phyloP scores from a whole-genome alignment of 92 coral and sea anemone genomes.

The Palythoa grandis region DNA sequence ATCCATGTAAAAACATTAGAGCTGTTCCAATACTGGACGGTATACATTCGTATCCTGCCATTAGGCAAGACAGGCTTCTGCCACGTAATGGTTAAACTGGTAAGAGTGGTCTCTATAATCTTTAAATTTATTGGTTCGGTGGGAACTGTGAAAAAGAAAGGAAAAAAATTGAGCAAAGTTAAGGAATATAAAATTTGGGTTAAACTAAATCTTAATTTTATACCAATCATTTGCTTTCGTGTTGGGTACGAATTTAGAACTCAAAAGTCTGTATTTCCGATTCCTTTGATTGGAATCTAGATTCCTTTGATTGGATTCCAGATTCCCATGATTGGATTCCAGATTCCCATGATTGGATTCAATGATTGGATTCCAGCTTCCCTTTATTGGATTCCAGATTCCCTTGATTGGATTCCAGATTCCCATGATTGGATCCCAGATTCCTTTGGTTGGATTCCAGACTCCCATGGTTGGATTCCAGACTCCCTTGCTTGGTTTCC shows the following conservation, averaged over 20 bases:
- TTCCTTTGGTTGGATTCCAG: no score
- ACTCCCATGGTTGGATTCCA: no score
- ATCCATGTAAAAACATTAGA: background rate
- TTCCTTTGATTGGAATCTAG: no score
- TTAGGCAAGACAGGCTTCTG: slow-evolving; percentile 13
- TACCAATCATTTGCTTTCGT: no score
- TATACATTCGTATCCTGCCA: slow-evolving; percentile 29
- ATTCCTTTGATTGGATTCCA: no score
- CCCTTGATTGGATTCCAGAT: background rate
- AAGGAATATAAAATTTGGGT: background rate
- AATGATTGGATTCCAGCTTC: background rate
- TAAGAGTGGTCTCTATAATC: slow-evolving; percentile 5
- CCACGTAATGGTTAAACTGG: slow-evolving; percentile 11
- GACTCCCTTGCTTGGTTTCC: no score
- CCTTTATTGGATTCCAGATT: background rate
- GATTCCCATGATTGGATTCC: no score
- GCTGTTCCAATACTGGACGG: slow-evolving; percentile 10
- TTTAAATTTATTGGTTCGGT: slow-evolving; percentile 20
- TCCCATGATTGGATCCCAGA: background rate
- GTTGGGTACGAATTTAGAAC: no score
- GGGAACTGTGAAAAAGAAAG: slow-evolving; percentile 8
- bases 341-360: background rate
- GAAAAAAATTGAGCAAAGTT: background rate
- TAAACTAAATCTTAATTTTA: no score
- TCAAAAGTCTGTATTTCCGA: no score